Percentiles rank a stretch among this genome's conserved stretches.
phyloP scores from a whole-genome alignment of 2,888 invertebrate species.

The Stegana nigrithorax region DNA sequence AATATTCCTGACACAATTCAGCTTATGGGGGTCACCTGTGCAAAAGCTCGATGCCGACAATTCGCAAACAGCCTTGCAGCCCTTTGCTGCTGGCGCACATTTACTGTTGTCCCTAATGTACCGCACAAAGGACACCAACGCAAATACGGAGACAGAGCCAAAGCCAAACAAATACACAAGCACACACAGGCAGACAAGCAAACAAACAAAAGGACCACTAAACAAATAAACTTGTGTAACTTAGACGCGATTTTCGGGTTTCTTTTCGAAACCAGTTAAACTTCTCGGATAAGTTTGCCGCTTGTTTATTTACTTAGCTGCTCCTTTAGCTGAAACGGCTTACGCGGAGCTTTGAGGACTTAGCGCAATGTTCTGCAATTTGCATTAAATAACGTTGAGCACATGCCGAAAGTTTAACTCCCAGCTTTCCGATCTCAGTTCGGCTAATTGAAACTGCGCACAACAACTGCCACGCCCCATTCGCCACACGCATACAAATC shows the following conservation, averaged over 20 bases:
- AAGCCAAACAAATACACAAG: neutral
- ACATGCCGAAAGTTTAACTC: neutral
- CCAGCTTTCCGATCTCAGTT: neutral
- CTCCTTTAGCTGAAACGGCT: no score
- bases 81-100: neutral
- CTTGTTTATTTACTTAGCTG: neutral
- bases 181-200: neutral
- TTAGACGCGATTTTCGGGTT: neutral
- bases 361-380: no score
- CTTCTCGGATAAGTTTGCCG: neutral
- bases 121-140: neutral
- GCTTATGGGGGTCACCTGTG: constrained; percentile 9
- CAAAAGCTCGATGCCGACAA: neutral
- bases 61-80: neutral
- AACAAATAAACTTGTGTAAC: constrained; percentile 14
- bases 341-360: no score
- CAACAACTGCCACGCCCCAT: neutral
- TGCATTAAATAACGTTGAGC: neutral
- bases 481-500: no score
- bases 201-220: neutral
- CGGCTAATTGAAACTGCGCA: neutral
- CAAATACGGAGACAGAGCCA: neutral
- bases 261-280: neutral
- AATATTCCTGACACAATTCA: constrained; percentile 2
- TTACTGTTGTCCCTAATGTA: neutral